phyloP scores from a whole-genome alignment of 1,140 invertebrate genomes.

The Acyrthosiphon pisum region DNA sequence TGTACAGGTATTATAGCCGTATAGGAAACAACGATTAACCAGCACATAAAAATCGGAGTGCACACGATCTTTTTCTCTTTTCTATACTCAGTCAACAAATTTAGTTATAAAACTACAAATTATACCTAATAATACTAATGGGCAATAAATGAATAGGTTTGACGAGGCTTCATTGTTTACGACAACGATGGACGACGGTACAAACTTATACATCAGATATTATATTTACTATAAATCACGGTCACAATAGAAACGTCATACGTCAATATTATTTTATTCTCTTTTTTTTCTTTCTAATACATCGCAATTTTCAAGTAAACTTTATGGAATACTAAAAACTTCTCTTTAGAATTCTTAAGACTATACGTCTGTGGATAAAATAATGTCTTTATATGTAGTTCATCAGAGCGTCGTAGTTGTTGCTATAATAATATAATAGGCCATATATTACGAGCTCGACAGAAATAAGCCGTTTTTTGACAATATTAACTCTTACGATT shows the following conservation, averaged over 20 bases:
- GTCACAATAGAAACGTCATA: background rate
- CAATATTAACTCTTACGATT: background rate
- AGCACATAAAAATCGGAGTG: constrained; percentile 4
- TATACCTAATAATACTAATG: constrained; percentile 7
- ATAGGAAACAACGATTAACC: background rate
- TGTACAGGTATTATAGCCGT: too few species aligned
- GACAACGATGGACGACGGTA: background rate
- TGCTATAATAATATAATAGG: background rate
- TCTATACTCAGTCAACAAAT: background rate
- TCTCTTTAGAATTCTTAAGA: background rate
- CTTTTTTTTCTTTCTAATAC: background rate
- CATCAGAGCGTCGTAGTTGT: background rate
- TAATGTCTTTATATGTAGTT: background rate
- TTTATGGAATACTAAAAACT: background rate
- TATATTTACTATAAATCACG: background rate
- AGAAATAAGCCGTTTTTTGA: background rate
- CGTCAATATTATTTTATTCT: constrained; percentile 5
- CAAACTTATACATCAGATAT: background rate
- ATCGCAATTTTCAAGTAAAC: background rate
- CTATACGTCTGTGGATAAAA: background rate
- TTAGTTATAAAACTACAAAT: constrained; percentile 14
- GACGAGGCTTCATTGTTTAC: background rate
- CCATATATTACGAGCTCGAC: background rate
- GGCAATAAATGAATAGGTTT: background rate
- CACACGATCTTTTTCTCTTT: background rate